A percentile compares a stretch with the other conserved stretches of the same genome.
Conservation (phyloP, 1,140 invertebrate species). For the Brachionus rotundiformis region DNA sequence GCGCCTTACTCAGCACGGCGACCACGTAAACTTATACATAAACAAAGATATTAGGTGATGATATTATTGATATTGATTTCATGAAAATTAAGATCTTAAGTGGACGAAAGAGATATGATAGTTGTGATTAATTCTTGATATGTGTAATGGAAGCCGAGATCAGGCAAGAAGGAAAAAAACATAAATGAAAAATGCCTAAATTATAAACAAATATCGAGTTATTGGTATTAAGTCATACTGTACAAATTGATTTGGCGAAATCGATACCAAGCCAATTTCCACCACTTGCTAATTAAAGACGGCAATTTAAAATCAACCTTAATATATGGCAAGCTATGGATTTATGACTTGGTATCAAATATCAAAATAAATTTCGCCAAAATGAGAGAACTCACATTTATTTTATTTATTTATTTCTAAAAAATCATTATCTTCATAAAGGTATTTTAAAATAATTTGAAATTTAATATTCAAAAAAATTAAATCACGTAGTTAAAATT, state of each 20-base stretch:
- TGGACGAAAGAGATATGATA: background rate
- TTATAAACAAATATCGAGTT: constrained; percentile 32
- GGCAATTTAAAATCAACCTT: constrained; percentile 28
- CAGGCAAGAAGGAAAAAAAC: background rate
- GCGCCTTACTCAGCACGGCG: background rate
- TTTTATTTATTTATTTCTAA: background rate
- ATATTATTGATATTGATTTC: background rate
- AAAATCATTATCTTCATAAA: constrained; percentile 28
- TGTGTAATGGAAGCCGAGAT: background rate
- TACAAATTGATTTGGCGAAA: constrained; percentile 29
- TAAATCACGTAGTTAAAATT: constrained; percentile 38
- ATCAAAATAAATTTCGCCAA: constrained; percentile 28
- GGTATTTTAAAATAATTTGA: constrained; percentile 51
- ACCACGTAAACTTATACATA: constrained; percentile 12
- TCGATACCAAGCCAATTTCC: background rate
- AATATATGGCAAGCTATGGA: background rate
- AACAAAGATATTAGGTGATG: constrained; percentile 20
- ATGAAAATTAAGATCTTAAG: background rate
- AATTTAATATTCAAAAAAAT: constrained; percentile 43
- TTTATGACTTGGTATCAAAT: constrained; percentile 36
- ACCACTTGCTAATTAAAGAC: constrained; percentile 45
- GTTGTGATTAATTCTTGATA: background rate
- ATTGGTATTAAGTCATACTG: constrained; percentile 26
- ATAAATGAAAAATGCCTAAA: too few relatives aligned
- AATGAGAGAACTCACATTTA: constrained; percentile 33